A percentile compares a stretch with the other conserved stretches of the same genome.
These are phyloP conservation scores for Seladonia tumulorum DNA, from an alignment of 2,888 invertebrate genomes.

Conservation along the genomic window DNA sequence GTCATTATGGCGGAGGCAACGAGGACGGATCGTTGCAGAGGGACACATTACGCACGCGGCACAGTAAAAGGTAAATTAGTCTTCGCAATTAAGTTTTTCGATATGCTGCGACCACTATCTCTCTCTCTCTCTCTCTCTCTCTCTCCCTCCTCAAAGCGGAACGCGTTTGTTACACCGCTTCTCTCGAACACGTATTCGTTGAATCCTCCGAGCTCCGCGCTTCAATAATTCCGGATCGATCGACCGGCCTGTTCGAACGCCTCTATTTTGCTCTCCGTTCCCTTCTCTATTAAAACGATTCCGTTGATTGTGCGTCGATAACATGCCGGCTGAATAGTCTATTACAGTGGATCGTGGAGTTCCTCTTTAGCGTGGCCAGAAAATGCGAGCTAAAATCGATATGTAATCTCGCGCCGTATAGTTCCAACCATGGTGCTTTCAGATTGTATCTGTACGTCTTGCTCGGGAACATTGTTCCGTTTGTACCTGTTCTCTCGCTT, in stretches of 20 bases:
- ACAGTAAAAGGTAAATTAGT: slow-evolving; percentile 81
- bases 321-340: background rate
- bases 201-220: slow-evolving; percentile 13
- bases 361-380: background rate
- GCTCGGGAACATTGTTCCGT: background rate
- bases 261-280: background rate
- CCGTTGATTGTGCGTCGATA: slow-evolving; percentile 23
- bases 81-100: slow-evolving; percentile 33
- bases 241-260: background rate
- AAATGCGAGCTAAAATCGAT: background rate
- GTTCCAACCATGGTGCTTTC: background rate
- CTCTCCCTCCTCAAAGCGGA: background rate
- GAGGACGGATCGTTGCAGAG: slow-evolving; percentile 77
- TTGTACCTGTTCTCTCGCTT: background rate
- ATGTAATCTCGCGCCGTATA: background rate
- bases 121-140: background rate
- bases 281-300: slow-evolving; percentile 7
- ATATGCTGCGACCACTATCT: background rate
- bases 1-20: slow-evolving; percentile 80
- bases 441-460: background rate
- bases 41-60: slow-evolving; percentile 79
- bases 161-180: background rate
- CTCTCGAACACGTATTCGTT: slow-evolving; percentile 2
- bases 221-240: slow-evolving; percentile 37
- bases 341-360: background rate